Conservation (phyloP, 2,113 vertebrate species). For the Sigmodon hispidus region DNA sequence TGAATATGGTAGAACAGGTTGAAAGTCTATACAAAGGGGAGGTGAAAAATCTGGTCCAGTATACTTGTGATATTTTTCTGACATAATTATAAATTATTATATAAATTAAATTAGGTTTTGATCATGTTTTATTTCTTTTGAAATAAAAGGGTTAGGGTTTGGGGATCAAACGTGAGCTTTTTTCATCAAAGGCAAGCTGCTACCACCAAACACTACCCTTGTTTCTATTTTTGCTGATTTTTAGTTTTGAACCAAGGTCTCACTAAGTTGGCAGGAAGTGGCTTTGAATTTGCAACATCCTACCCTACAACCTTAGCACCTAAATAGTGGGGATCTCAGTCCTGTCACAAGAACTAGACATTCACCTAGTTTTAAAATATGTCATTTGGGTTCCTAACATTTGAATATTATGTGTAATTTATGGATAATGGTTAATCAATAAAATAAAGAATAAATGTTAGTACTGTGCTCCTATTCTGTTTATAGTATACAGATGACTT, state of each 20-base stretch:
- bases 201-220: background rate
- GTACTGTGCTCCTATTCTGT: background rate
- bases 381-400: background rate
- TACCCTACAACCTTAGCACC: background rate
- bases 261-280: background rate
- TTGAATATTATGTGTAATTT: background rate
- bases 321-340: background rate
- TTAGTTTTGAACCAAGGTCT: background rate
- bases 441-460: background rate
- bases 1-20: background rate
- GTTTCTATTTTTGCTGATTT: background rate
- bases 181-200: background rate
- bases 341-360: background rate
- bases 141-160: background rate
- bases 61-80: background rate
- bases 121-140: too few species aligned
- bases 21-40: background rate
- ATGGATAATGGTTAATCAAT: background rate
- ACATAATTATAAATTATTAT: background rate
- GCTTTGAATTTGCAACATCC: background rate
- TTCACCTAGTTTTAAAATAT: background rate
- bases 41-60: background rate
- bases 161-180: background rate
- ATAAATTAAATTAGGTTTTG: background rate
- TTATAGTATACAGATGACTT: background rate